A percentile compares a stretch with the other conserved stretches of the same genome.
Evolutionary conservation across 2,888 invertebrate species (phyloP).

Genomic region (Tethea ocularis): DNA sequence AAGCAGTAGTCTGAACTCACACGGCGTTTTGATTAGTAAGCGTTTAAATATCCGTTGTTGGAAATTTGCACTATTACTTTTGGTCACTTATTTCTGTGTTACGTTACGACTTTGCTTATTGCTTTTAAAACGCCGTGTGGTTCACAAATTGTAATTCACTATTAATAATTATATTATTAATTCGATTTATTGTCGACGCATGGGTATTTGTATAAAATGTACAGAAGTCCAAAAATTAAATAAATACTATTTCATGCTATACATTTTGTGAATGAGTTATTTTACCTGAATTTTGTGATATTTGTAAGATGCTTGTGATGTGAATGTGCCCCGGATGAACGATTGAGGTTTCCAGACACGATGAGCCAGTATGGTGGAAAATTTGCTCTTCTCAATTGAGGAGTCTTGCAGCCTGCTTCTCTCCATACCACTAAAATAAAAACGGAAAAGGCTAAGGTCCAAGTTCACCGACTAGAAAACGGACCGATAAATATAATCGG

Average conservation of each 20-base stretch:
- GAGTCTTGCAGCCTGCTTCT: too few species aligned
- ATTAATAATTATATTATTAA: neutral
- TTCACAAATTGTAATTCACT: neutral
- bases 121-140: neutral
- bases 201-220: neutral
- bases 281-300: neutral
- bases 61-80: too few species aligned
- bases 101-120: too few species aligned
- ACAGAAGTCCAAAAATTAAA: neutral
- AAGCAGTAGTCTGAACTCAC: neutral
- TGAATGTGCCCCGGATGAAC: too few species aligned
- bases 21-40: neutral
- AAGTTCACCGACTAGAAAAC: too few species aligned
- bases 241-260: conserved; percentile 8
- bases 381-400: too few species aligned
- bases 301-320: neutral
- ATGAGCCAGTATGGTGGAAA: too few species aligned
- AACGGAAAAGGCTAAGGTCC: too few species aligned
- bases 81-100: too few species aligned
- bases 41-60: neutral
- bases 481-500: too few species aligned
- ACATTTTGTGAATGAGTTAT: neutral
- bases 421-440: too few species aligned
- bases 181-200: neutral
- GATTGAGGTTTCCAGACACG: too few species aligned